phyloP scores from a whole-genome alignment of 2,113 vertebrate species.

The Hippotragus niger region DNA sequence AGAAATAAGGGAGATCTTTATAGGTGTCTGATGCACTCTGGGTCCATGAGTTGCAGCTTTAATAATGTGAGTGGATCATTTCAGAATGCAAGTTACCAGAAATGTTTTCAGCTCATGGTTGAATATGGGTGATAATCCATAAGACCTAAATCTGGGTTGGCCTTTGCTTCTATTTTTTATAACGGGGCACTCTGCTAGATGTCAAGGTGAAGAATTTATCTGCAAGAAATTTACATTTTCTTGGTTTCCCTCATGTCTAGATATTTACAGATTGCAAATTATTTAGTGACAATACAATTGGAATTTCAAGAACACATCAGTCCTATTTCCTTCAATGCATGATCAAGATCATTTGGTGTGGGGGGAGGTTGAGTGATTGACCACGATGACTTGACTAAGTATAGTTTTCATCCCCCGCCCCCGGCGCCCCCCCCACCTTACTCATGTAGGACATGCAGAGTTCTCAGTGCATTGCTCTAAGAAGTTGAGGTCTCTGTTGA shows the following conservation, averaged over 20 bases:
- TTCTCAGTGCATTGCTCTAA: not conserved
- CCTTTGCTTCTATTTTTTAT: not conserved
- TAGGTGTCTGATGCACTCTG: not conserved
- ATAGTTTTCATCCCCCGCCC: not conserved
- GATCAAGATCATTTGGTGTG: not conserved
- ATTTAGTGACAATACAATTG: not conserved
- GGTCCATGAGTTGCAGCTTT: not conserved
- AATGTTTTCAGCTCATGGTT: not conserved
- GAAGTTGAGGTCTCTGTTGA: not conserved
- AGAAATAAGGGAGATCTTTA: not conserved
- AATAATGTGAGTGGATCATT: not conserved
- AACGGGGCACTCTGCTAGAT: not conserved
- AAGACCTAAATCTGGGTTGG: not conserved
- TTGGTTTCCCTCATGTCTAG: not conserved
- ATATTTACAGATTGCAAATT: not conserved
- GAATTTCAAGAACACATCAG: not conserved
- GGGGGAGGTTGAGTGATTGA: not conserved
- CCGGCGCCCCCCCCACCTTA: fast-evolving
- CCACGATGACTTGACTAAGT: not conserved
- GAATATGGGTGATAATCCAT: not conserved
- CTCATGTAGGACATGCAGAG: not conserved
- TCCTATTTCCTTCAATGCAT: not conserved
- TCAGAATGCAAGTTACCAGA: not conserved
- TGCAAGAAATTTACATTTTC: not conserved
- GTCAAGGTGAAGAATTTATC: not conserved